A percentile compares a stretch with the other conserved stretches of the same genome.
Evolutionary conservation across 2,888 invertebrate genomes (phyloP).

Genomic region (Hyalella azteca): DNA sequence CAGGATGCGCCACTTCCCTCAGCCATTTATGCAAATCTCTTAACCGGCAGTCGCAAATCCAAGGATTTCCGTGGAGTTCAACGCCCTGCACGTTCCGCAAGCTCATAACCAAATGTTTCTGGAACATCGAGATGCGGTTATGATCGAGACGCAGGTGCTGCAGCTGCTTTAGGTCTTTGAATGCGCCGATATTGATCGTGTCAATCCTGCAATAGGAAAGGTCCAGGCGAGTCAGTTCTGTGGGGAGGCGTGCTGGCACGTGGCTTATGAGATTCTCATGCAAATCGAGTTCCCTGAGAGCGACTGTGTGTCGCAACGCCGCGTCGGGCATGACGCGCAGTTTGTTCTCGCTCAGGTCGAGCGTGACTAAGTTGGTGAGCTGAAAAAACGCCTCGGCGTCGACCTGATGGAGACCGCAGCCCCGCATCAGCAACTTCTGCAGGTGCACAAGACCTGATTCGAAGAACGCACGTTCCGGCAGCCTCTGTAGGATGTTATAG

Average conservation of each 20-base stretch:
- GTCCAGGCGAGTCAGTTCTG: slow-evolving; percentile 79
- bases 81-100: slow-evolving; percentile 71
- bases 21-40: slow-evolving; percentile 83
- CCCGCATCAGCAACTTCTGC: slow-evolving; percentile 82
- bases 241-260: slow-evolving; percentile 64
- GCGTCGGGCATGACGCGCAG: slow-evolving; percentile 78
- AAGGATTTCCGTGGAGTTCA: slow-evolving; percentile 84
- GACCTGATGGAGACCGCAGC: slow-evolving; percentile 84
- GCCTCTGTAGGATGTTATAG: slow-evolving; percentile 72
- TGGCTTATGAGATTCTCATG: slow-evolving; percentile 70
- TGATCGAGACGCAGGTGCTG: slow-evolving; percentile 80
- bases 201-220: slow-evolving; percentile 60
- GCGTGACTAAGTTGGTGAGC: slow-evolving; percentile 85
- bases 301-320: slow-evolving; percentile 78
- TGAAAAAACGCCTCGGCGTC: slow-evolving; percentile 83
- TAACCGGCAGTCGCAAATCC: slow-evolving; percentile 86
- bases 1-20: slow-evolving; percentile 71
- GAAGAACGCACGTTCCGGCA: slow-evolving; percentile 83
- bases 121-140: slow-evolving; percentile 78
- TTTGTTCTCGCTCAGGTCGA: slow-evolving; percentile 83
- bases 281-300: slow-evolving; percentile 81
- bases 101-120: slow-evolving; percentile 44
- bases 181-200: slow-evolving; percentile 68
- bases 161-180: slow-evolving; percentile 76
- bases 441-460: slow-evolving; percentile 82